Evolutionary conservation across 2,888 invertebrate species (phyloP).

Genomic region (Automeris io): DNA sequence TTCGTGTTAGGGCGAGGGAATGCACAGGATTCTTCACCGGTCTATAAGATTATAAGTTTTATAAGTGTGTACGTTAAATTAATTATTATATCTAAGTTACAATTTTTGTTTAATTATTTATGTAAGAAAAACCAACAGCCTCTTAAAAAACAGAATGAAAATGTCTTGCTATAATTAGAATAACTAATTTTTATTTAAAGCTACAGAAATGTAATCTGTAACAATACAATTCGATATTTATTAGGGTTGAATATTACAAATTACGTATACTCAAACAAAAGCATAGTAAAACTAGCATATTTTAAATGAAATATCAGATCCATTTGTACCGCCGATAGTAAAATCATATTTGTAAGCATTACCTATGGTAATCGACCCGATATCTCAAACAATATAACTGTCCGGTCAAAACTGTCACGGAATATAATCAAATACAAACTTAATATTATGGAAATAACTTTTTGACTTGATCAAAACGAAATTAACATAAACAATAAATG

Average conservation of each 20-base stretch:
- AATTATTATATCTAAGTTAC: no score
- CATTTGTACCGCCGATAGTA: conserved; percentile 8
- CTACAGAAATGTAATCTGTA: no score
- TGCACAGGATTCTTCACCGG: no score
- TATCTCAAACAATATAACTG: conserved; percentile 18
- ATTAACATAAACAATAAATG: conserved; percentile 9
- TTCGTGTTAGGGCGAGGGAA: no score
- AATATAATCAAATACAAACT: conserved; percentile 12
- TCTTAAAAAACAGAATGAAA: no score
- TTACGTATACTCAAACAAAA: background rate
- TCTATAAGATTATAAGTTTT: no score
- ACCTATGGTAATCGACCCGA: conserved; percentile 13
- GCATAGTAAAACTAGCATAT: background rate
- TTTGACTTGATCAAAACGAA: conserved; percentile 16
- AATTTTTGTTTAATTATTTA: no score
- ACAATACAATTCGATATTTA: conserved; percentile 1
- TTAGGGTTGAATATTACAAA: no score
- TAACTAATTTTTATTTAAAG: no score
- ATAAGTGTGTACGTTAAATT: no score
- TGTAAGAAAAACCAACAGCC: no score
- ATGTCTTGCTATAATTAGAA: no score
- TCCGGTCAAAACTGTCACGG: conserved; percentile 13
- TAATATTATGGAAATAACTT: conserved; percentile 10
- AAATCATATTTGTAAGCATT: conserved; percentile 16
- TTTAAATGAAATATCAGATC: background rate